Percentiles rank a stretch among this genome's conserved stretches.
Conservation (phyloP, 1,140 invertebrate species). For the Riptortus pedestris region DNA sequence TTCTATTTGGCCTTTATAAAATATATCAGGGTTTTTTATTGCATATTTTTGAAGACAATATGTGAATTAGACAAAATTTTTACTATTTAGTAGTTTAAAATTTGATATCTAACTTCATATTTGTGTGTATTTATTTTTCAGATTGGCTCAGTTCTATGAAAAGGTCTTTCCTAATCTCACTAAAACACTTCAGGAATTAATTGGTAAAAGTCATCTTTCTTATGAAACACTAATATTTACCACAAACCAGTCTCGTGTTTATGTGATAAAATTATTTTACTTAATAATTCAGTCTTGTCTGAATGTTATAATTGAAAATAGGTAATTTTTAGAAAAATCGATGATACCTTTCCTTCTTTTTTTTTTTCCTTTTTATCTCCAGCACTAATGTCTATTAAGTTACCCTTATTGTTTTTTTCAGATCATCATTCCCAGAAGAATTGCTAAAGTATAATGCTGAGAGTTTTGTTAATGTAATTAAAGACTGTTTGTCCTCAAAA, state of each 20-base stretch:
- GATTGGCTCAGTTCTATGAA: constrained; percentile 10
- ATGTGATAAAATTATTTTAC: background rate
- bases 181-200: background rate
- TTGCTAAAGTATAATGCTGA: constrained; percentile 43
- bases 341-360: background rate
- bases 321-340: constrained; percentile 6
- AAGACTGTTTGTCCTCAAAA: constrained; percentile 50
- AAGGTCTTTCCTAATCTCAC: background rate
- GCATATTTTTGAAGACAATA: no score
- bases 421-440: constrained; percentile 30
- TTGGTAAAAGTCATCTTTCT: background rate
- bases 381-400: no score
- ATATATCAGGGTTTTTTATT: no score
- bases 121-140: background rate
- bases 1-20: no score
- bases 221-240: background rate
- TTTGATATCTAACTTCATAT: no score
- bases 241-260: background rate
- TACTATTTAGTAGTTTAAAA: no score
- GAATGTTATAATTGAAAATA: constrained; percentile 16
- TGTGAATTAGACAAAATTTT: no score
- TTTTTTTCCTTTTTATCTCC: background rate
- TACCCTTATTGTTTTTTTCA: no score
- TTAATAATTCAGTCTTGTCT: constrained; percentile 7
- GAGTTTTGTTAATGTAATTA: constrained; percentile 48